These are phyloP conservation scores for Neelides sp. DNA, from an alignment of 1,140 invertebrate genomes.

Conservation along the genomic window DNA sequence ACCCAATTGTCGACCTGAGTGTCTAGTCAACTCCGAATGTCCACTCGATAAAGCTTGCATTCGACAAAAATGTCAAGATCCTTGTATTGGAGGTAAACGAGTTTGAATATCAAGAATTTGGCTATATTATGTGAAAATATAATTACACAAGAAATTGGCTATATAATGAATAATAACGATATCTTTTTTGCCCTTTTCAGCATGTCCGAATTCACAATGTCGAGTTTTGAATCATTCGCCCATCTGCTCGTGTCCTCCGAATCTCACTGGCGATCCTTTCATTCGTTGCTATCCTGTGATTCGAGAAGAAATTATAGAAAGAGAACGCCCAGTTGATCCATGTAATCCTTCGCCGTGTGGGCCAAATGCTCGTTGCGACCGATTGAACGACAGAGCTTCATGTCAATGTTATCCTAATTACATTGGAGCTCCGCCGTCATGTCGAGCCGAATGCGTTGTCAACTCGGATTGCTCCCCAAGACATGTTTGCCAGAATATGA, in stretches of 20 bases:
- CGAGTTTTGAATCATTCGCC: conserved; percentile 64
- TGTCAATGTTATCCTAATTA: conserved; percentile 55
- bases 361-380: conserved; percentile 44
- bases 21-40: conserved; percentile 55
- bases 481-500: conserved; percentile 51
- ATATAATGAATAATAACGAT: background rate
- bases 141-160: background rate
- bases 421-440: conserved; percentile 53
- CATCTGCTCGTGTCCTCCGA: conserved; percentile 56
- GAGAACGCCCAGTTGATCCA: conserved; percentile 52
- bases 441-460: conserved; percentile 53
- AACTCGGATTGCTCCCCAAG: conserved; percentile 50
- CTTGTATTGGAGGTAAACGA: conserved; percentile 40
- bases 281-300: conserved; percentile 41
- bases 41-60: conserved; percentile 56
- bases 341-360: conserved; percentile 70
- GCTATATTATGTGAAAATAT: conserved; percentile 53
- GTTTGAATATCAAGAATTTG: conserved; percentile 69
- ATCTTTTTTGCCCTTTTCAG: conserved; percentile 38
- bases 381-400: conserved; percentile 49
- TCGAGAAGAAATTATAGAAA: conserved; percentile 41
- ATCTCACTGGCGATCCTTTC: conserved; percentile 43
- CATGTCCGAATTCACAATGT: conserved; percentile 42
- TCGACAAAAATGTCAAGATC: conserved; percentile 38
- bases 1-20: conserved; percentile 58